These are phyloP conservation scores for Somateria mollissima DNA, from an alignment of 2,797 vertebrate genomes.

Conservation along the genomic window DNA sequence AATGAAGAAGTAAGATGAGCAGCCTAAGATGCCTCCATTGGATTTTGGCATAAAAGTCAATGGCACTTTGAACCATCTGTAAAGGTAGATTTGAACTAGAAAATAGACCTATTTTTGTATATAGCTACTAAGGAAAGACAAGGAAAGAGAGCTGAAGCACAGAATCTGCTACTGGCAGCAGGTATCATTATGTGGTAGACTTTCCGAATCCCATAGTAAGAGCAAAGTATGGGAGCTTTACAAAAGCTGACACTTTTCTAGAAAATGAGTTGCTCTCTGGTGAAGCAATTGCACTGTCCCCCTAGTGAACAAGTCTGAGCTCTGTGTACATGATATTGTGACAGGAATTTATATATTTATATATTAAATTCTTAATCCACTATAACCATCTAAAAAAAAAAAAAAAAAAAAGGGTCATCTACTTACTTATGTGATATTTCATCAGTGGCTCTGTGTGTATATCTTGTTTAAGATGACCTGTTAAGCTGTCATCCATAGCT, in stretches of 20 bases:
- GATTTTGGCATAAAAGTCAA: neutral
- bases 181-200: neutral
- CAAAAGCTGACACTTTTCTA: neutral
- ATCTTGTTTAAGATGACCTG: constrained; percentile 15
- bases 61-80: neutral
- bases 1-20: neutral
- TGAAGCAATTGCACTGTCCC: neutral
- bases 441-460: neutral
- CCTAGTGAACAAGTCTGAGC: neutral
- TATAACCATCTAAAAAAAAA: neutral
- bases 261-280: neutral
- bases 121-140: neutral
- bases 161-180: neutral
- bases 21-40: neutral
- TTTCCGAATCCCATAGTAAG: neutral
- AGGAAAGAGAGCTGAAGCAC: neutral
- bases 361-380: neutral
- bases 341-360: neutral
- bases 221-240: neutral
- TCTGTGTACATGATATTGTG: neutral
- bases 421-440: neutral
- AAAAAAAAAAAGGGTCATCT: neutral
- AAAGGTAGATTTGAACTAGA: neutral
- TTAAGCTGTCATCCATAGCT: constrained; percentile 32
- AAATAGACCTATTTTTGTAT: neutral